phyloP scores from a whole-genome alignment of 2,113 vertebrate species.

The Kryptolebias marmoratus region DNA sequence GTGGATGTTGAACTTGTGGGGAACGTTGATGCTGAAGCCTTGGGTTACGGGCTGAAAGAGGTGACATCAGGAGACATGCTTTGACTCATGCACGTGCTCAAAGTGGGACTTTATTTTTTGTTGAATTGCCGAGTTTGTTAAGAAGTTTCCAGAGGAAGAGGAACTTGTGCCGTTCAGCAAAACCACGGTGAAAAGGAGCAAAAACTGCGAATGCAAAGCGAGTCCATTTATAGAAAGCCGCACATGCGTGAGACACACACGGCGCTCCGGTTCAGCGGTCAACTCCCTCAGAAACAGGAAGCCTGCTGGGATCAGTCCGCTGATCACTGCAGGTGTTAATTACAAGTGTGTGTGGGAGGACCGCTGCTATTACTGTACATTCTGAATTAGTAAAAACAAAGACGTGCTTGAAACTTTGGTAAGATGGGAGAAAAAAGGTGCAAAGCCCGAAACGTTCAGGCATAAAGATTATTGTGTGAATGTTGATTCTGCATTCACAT shows the following conservation, averaged over 20 bases:
- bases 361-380: conserved; percentile 13
- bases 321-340: conserved; percentile 54
- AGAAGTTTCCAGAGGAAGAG: conserved; percentile 24
- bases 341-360: conserved; percentile 6
- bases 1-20: conserved; percentile 93
- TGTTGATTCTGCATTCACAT: too few relatives aligned
- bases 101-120: neutral
- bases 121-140: conserved; percentile 16
- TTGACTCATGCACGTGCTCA: neutral
- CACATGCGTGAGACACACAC: neutral
- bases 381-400: neutral
- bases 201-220: conserved; percentile 9
- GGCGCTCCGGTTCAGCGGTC: conserved; percentile 45
- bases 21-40: conserved; percentile 97
- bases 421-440: neutral
- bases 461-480: too few relatives aligned
- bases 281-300: conserved; percentile 60
- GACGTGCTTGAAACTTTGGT: too few relatives aligned
- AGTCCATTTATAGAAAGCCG: conserved; percentile 14
- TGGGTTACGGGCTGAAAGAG: conserved; percentile 83
- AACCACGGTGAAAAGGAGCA: neutral
- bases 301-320: neutral
- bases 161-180: conserved; percentile 34
- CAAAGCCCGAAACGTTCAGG: too few relatives aligned
- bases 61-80: neutral